Evolutionary conservation across 23 tunicate genomes (phyloP), one percentile per base, ranked within the genome.

Genomic region (Corella eumyota): DNA sequence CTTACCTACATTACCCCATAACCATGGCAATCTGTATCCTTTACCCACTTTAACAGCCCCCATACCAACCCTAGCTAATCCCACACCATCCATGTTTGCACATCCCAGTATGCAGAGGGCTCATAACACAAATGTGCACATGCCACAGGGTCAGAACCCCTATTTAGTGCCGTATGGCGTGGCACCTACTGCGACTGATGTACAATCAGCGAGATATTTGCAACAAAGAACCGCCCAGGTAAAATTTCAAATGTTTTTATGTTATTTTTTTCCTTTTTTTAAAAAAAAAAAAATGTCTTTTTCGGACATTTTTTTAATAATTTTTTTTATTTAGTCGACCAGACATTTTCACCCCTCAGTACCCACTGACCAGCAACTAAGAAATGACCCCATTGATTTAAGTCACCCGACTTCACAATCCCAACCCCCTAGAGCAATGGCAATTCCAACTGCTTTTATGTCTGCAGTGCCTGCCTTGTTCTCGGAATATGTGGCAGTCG

Each of bases 381-480:
- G 7, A 25, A 22, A 59, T 11, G 66, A 66, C 32, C n/a, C 47
- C 20, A 28, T 29, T 1, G 66, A 58, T 6, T 53, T 26, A 19
- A 56, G 48, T 30, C 69, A 51, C 1, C 2, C 66, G 33, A 26
- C 50, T 35, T n/a, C n/a, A n/a, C n/a, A n/a, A n/a, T n/a, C n/a
- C n/a, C 64, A n/a, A 11, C 49, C 73, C 11, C 23, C 58, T 37
- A 65, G 44, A 29, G 57, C 73, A n/a, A 67, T 75, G 20, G 67
- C 73, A 34, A 58, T 75, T 73, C 73, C 82, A 21, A 70, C 76
- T 23, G 61, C 80, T 13, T 54, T 49, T 2, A 25, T 66, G 60
- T 64, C 82, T 27, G 71, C 71, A 19, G 71, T 66, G 6, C 71
- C 58, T 1, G n/a, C 73, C 2, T 2, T 75, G 35, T 75, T 56